phyloP scores from a whole-genome alignment of 2,113 vertebrate genomes.

The Hydropotes inermis region DNA sequence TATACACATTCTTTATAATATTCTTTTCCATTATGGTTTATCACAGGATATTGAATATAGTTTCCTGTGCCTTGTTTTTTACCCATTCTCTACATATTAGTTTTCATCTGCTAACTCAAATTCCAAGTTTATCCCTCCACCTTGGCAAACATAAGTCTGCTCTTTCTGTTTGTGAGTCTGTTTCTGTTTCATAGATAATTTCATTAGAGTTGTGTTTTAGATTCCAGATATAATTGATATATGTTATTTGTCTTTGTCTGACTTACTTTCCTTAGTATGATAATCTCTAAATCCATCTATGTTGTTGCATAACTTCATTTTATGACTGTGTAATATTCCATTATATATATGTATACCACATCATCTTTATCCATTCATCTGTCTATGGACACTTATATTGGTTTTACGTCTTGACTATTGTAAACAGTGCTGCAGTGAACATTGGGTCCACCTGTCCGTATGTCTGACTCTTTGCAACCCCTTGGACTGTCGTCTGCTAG shows the following conservation, averaged over 20 bases:
- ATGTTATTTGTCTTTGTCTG: not conserved
- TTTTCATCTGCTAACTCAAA: not conserved
- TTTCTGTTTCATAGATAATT: not conserved
- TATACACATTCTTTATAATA: not conserved
- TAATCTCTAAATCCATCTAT: not conserved
- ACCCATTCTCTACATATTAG: not conserved
- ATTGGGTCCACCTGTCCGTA: not conserved
- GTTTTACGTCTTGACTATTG: not conserved
- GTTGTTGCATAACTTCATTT: not conserved
- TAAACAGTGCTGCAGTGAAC: not conserved
- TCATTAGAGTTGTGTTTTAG: not conserved
- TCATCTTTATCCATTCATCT: not conserved
- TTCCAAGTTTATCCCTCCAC: not conserved
- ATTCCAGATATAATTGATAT: not conserved
- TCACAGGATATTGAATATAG: not conserved
- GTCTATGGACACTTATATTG: not conserved
- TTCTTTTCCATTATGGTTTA: not conserved
- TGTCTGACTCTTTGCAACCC: not conserved
- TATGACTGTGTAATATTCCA: not conserved
- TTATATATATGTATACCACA: not conserved
- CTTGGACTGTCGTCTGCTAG: fast-evolving
- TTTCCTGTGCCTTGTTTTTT: not conserved
- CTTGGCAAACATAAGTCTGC: not conserved
- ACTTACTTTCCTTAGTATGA: not conserved
- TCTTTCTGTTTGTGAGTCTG: not conserved